A percentile compares a stretch with the other conserved stretches of the same genome.
Conservation (phyloP, 2,888 invertebrate species). For the Carcina quercana region DNA sequence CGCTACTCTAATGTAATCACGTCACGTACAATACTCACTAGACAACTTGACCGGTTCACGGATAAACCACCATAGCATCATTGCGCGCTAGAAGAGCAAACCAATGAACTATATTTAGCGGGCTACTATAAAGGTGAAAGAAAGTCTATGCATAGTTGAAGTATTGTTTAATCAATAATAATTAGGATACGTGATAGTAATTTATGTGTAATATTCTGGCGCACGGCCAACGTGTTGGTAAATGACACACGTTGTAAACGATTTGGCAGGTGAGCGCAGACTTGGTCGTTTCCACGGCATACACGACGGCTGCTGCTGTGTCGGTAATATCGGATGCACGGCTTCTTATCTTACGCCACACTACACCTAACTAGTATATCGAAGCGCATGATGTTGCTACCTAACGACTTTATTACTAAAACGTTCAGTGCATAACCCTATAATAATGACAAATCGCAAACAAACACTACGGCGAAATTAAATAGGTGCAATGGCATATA, state of each 20-base stretch:
- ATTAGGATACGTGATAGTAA: slow-evolving; percentile 29
- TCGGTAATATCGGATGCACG: slow-evolving; percentile 26
- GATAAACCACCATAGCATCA: too few relatives aligned
- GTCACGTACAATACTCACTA: too few relatives aligned
- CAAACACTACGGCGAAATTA: slow-evolving; percentile 7
- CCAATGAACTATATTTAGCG: too few relatives aligned
- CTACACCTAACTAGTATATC: background rate
- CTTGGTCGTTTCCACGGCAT: slow-evolving; percentile 25
- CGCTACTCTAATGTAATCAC: too few relatives aligned
- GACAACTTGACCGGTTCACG: too few relatives aligned
- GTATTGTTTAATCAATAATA: slow-evolving; percentile 19
- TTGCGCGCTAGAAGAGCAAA: too few relatives aligned
- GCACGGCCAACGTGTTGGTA: slow-evolving; percentile 32
- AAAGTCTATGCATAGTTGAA: too few relatives aligned
- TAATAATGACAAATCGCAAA: slow-evolving; percentile 10
- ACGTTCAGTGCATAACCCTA: slow-evolving; percentile 1
- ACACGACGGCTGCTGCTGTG: slow-evolving; percentile 19
- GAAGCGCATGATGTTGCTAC: background rate
- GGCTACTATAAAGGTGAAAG: too few relatives aligned
- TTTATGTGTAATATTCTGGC: slow-evolving; percentile 35
- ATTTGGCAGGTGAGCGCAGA: slow-evolving; percentile 36
- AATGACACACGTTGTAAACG: slow-evolving; percentile 36
- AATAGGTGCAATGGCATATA: slow-evolving; percentile 22
- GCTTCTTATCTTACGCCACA: slow-evolving; percentile 24
- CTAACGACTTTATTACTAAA: slow-evolving; percentile 1